phyloP scores from a whole-genome alignment of 2,797 vertebrate genomes.

The Onychomys torridus region DNA sequence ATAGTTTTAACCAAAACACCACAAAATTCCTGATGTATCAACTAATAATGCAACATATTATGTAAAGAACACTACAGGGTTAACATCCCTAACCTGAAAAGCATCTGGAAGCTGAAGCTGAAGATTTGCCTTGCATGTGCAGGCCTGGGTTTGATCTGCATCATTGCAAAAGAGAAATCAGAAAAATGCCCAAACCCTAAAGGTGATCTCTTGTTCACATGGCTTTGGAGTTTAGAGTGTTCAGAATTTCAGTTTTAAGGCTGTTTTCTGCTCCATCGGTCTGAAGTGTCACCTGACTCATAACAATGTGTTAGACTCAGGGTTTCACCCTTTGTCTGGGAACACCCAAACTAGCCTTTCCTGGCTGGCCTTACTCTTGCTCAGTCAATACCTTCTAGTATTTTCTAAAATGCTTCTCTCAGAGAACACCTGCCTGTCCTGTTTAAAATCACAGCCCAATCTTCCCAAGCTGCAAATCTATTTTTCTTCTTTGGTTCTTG shows the following conservation, averaged over 20 bases:
- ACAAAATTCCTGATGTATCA: background rate
- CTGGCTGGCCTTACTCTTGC: background rate
- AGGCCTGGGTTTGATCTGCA: background rate
- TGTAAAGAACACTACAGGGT: background rate
- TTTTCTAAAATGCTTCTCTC: background rate
- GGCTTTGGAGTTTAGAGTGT: background rate
- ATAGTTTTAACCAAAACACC: slow-evolving; percentile 20
- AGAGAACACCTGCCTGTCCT: background rate
- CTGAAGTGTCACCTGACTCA: background rate
- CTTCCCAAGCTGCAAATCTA: background rate
- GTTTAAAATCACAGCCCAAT: background rate
- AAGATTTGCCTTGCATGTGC: background rate
- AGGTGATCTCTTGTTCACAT: background rate
- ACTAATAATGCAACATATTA: background rate
- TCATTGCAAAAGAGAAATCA: background rate
- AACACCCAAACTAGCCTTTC: background rate
- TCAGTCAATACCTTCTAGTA: background rate
- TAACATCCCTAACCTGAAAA: background rate
- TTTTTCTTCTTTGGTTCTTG: background rate
- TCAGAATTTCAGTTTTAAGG: background rate
- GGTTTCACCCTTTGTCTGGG: background rate
- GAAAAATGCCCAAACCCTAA: background rate
- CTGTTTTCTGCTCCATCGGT: background rate
- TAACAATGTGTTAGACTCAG: background rate
- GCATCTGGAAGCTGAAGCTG: background rate